Evolutionary conservation across 2,113 vertebrate species (phyloP).

Genomic region (Oreochromis aureus): DNA sequence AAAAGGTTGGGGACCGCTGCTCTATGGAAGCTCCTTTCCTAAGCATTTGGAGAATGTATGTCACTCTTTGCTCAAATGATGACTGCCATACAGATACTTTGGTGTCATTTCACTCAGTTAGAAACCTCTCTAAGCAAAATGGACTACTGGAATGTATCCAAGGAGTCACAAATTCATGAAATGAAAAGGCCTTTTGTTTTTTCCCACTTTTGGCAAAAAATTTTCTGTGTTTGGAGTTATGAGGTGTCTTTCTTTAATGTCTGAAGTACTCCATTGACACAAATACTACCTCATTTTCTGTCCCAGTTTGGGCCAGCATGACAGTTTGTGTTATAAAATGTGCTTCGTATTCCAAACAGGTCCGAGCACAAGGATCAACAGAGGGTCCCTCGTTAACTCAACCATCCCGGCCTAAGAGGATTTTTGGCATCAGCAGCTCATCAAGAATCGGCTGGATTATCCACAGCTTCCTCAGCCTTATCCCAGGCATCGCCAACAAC

Average conservation of each 20-base stretch:
- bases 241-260: not conserved
- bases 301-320: accelerated
- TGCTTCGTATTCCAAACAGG: not conserved
- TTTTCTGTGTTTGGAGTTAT: not conserved
- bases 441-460: slow-evolving; percentile 62
- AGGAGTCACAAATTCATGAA: not conserved
- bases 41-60: not conserved
- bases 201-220: no score
- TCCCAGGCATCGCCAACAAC: slow-evolving; percentile 51
- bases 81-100: not conserved
- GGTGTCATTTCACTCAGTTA: not conserved
- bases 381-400: not conserved
- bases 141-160: accelerated
- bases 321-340: not conserved
- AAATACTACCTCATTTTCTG: not conserved
- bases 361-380: not conserved
- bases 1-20: no score
- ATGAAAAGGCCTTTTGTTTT: not conserved
- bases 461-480: slow-evolving; percentile 50
- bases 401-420: not conserved
- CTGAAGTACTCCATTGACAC: not conserved
- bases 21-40: not conserved
- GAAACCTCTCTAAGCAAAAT: not conserved
- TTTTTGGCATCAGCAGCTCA: slow-evolving; percentile 62
- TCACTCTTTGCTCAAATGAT: not conserved